phyloP scores from a whole-genome alignment of 2,113 vertebrate species.

The Apodemus sylvaticus region DNA sequence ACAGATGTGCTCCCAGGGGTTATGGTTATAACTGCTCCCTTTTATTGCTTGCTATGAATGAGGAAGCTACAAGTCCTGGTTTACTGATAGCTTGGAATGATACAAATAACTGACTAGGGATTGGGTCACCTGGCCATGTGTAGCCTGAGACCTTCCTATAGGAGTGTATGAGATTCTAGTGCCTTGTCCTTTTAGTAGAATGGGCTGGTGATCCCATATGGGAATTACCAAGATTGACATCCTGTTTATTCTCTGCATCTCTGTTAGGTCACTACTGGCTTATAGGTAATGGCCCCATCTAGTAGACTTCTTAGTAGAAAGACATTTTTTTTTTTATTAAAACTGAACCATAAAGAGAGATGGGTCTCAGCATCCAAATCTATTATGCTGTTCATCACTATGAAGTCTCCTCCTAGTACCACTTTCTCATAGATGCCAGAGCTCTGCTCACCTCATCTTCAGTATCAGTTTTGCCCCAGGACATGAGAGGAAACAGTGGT shows the following conservation, averaged over 20 bases:
- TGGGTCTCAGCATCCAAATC: not conserved
- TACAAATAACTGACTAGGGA: not conserved
- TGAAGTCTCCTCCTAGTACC: not conserved
- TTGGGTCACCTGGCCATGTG: not conserved
- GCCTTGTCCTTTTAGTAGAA: not conserved
- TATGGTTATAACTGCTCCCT: not conserved
- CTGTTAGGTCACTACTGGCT: not conserved
- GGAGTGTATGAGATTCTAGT: not conserved
- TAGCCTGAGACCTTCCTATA: not conserved
- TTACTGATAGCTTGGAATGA: not conserved
- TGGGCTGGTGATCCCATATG: not conserved
- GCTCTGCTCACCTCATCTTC: not conserved
- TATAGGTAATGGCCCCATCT: not conserved
- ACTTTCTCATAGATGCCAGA: not conserved
- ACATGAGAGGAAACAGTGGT: not conserved
- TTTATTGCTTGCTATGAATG: not conserved
- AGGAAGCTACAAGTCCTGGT: not conserved
- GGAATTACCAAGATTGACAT: not conserved
- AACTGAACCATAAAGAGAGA: not conserved
- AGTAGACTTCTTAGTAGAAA: not conserved
- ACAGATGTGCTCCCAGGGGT: not conserved
- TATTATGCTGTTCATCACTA: not conserved
- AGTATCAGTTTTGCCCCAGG: not conserved
- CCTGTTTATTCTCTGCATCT: not conserved
- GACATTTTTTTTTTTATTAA: slow-evolving; percentile 41